phyloP scores from a whole-genome alignment of 2,888 invertebrate species.

The Empis livida region DNA sequence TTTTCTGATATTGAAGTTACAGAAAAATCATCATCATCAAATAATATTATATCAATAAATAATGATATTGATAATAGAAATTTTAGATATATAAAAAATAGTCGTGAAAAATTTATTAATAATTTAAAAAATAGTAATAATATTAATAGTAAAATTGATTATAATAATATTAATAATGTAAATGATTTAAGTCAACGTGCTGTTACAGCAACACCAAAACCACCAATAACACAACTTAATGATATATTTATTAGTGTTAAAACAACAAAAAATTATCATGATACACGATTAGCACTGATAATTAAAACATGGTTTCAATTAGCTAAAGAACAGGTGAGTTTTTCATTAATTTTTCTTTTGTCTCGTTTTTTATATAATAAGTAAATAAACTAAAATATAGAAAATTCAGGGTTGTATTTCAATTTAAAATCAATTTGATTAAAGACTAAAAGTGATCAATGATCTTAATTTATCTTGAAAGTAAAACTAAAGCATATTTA shows the following conservation, averaged over 20 bases:
- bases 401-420: too few relatives aligned
- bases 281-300: conserved; percentile 70
- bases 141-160: neutral
- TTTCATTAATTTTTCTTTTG: conserved; percentile 1
- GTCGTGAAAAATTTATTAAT: neutral
- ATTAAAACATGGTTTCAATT: conserved; percentile 92
- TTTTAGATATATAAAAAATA: neutral
- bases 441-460: too few relatives aligned
- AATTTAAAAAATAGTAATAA: neutral
- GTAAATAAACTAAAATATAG: neutral
- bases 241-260: conserved; percentile 94
- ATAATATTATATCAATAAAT: neutral
- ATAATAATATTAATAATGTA: conserved; percentile 12
- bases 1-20: conserved; percentile 34
- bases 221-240: conserved; percentile 57
- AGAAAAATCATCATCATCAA: conserved; percentile 25
- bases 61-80: neutral
- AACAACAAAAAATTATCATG: conserved; percentile 80
- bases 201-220: conserved; percentile 38
- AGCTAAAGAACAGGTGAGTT: conserved; percentile 75
- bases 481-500: too few relatives aligned
- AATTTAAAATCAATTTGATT: too few relatives aligned
- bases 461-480: too few relatives aligned
- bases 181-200: conserved; percentile 32
- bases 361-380: neutral